Percentiles rank a stretch among this genome's conserved stretches.
phyloP scores from a whole-genome alignment of 2,113 vertebrate genomes.

The Urocitellus parryii region DNA sequence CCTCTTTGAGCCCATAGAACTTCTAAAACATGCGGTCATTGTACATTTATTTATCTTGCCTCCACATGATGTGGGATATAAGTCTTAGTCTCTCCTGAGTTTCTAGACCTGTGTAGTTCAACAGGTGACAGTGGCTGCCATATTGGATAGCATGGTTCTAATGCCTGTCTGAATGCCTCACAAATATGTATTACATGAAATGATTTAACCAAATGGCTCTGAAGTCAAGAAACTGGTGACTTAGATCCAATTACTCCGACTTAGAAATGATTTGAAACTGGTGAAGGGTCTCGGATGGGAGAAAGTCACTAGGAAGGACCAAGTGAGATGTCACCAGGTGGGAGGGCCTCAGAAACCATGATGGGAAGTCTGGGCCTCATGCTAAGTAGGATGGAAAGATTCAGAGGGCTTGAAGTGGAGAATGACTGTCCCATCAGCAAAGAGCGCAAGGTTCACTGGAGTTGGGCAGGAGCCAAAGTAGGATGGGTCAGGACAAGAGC shows the following conservation, averaged over 20 bases:
- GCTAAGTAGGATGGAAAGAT: background rate
- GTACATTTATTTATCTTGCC: background rate
- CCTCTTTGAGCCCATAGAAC: background rate
- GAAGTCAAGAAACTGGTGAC: too few relatives aligned
- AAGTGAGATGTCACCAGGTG: background rate
- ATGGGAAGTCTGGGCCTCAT: background rate
- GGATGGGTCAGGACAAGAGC: background rate
- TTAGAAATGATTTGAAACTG: background rate
- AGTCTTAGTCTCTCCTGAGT: background rate
- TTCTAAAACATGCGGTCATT: background rate
- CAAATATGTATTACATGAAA: too few relatives aligned
- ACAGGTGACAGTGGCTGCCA: background rate
- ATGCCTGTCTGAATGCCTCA: too few relatives aligned
- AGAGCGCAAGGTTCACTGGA: rapidly evolving
- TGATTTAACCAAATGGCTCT: too few relatives aligned
- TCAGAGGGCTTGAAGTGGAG: background rate
- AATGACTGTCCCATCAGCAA: rapidly evolving
- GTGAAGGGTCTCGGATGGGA: background rate
- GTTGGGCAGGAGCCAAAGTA: too few relatives aligned
- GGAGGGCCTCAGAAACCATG: background rate
- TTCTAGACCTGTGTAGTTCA: background rate
- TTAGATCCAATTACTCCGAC: too few relatives aligned
- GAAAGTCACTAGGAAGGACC: background rate
- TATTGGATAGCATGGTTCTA: background rate
- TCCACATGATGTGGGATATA: background rate